Evolutionary conservation across 2,113 vertebrate genomes (phyloP), one percentile per base, ranked within the genome.

Genomic region (Oreochromis tanganicae): DNA sequence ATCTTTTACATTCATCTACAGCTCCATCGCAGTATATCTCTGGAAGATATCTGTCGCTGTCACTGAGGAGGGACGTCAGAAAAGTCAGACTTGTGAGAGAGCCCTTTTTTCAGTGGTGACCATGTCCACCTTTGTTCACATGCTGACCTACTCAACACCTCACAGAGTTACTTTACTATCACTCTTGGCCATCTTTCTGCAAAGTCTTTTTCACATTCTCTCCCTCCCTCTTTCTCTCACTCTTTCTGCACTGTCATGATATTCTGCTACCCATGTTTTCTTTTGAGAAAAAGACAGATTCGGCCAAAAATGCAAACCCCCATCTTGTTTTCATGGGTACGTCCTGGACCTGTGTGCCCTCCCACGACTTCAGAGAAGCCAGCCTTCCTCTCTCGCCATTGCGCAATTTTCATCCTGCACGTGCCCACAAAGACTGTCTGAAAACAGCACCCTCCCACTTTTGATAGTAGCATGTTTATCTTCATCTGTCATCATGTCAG

Each of bases 401-500:
- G 91, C 88, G 27, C 43, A 73, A 83, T 87, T 89, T 63, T 82
- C 61, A n/a, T 91, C 81, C 88, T 91, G 88, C 94, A 96, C 93
- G 92, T 92, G 94, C 93, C 93, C 88, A 82, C 85, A 90, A 56
- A 83, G 24, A 85, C 56, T 84, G 83, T 93, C 90, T 83, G 84
- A 92, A 89, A 88, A 93, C 79, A 94, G 85, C 88, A 82, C 84
- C 86, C 92, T 92, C 91, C 93, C 84, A 89, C 68, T 92, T 95
- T 94, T 92, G 88, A 94, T 92, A 93, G 92, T 88, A 89, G 88
- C 78, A 86, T 93, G 94, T 96, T 96, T 95, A 95, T 97, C 95
- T 96, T 96, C 88, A 94, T 96, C 94, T 95, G 93, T 96, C 96
- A 96, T 96, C 94, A 52, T 89, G 73, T 88, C 84, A 87, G 91